phyloP scores from a whole-genome alignment of 1,140 invertebrate genomes.

The Adelges cooleyi region DNA sequence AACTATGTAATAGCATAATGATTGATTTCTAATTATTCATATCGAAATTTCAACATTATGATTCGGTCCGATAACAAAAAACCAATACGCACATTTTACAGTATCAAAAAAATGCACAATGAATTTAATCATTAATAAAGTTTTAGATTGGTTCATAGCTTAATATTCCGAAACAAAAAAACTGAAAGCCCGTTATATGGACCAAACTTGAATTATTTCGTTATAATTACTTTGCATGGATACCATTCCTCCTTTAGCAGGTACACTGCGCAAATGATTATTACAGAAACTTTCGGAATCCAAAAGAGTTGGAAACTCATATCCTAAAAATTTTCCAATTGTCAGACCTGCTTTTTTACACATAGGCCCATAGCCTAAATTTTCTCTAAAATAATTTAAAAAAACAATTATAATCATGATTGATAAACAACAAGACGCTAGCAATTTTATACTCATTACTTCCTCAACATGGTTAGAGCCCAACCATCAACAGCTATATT shows the following conservation, averaged over 20 bases:
- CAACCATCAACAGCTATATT: slow-evolving; percentile 99
- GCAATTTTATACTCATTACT: no score
- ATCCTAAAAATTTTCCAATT: slow-evolving; percentile 92
- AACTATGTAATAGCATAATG: background rate
- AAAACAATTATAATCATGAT: background rate
- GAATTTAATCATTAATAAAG: background rate
- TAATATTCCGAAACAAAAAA: no score
- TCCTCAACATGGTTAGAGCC: slow-evolving; percentile 96
- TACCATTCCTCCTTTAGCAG: slow-evolving; percentile 58
- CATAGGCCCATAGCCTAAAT: slow-evolving; percentile 95
- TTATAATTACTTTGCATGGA: slow-evolving; percentile 59
- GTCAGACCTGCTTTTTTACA: slow-evolving; percentile 98
- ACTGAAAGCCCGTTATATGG: no score
- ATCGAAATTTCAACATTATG: background rate
- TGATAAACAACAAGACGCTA: no score
- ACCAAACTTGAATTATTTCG: no score
- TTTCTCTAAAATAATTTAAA: slow-evolving; percentile 46
- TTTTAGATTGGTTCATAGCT: background rate
- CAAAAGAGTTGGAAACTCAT: slow-evolving; percentile 88
- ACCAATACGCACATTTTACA: no score
- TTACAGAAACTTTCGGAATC: slow-evolving; percentile 96
- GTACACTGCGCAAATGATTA: slow-evolving; percentile 65
- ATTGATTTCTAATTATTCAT: no score
- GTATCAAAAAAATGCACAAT: background rate
- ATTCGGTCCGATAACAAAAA: no score